Evolutionary conservation across 2,888 invertebrate species (phyloP).

Genomic region (Agrotis segetum): DNA sequence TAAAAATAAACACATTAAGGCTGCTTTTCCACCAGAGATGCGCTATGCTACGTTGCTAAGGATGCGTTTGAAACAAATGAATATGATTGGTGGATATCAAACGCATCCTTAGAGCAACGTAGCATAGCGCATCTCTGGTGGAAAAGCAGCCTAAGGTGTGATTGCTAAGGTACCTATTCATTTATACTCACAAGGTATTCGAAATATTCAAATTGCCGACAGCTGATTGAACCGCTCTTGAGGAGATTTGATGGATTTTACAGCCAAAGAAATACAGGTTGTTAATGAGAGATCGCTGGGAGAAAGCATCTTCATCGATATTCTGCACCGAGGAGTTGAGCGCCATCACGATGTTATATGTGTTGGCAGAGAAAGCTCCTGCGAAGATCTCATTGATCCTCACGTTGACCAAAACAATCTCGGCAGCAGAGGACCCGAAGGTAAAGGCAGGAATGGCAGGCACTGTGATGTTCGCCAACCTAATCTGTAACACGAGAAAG

Average conservation of each 20-base stretch:
- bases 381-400: conserved; percentile 90
- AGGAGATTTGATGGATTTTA: conserved; percentile 89
- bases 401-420: conserved; percentile 88
- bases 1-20: too few species aligned
- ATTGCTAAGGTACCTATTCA: not conserved
- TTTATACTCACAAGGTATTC: conserved; percentile 90
- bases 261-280: conserved; percentile 92
- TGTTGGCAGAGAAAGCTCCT: conserved; percentile 93
- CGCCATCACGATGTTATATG: conserved; percentile 92
- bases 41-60: too few species aligned
- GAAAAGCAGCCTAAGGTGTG: not conserved
- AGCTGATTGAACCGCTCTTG: conserved; percentile 92
- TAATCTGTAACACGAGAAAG: conserved; percentile 88
- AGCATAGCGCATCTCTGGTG: too few species aligned
- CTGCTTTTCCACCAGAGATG: too few species aligned
- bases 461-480: conserved; percentile 91
- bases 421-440: conserved; percentile 92
- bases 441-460: conserved; percentile 91
- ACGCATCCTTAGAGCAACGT: too few species aligned
- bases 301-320: conserved; percentile 92
- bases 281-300: conserved; percentile 91
- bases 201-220: conserved; percentile 92
- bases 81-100: too few species aligned
- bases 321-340: conserved; percentile 91
- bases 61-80: too few species aligned